Conservation (phyloP, 2,113 vertebrate species). For the Philantomba maxwellii region DNA sequence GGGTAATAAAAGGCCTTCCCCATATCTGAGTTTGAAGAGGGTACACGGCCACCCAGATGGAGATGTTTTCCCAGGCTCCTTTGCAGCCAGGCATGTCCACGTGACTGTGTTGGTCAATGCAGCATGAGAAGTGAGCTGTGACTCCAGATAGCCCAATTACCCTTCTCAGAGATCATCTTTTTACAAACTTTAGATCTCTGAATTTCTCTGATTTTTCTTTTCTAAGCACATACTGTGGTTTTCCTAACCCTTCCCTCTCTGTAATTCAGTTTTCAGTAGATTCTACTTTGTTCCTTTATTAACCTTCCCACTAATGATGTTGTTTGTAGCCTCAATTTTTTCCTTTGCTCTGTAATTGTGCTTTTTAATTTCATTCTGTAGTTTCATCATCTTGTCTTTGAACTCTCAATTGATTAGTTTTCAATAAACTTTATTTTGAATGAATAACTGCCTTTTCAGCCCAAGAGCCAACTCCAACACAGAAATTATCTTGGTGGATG, state of each 20-base stretch:
- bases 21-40: not conserved
- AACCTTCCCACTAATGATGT: not conserved
- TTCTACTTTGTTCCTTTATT: not conserved
- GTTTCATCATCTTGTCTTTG: not conserved
- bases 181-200: not conserved
- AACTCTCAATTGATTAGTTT: not conserved
- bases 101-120: not conserved
- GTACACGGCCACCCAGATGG: not conserved
- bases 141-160: not conserved
- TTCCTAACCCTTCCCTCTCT: not conserved
- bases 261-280: not conserved
- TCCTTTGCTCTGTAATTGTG: not conserved
- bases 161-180: not conserved
- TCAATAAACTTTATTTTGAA: not conserved
- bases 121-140: rapidly evolving
- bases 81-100: not conserved
- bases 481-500: not conserved
- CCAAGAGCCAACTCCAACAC: not conserved
- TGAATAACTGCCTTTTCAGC: not conserved
- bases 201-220: not conserved
- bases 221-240: not conserved
- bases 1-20: not conserved
- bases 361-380: not conserved
- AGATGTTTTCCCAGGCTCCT: not conserved
- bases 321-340: not conserved